phyloP scores from a whole-genome alignment of 2,113 vertebrate genomes.

The Grus americana region DNA sequence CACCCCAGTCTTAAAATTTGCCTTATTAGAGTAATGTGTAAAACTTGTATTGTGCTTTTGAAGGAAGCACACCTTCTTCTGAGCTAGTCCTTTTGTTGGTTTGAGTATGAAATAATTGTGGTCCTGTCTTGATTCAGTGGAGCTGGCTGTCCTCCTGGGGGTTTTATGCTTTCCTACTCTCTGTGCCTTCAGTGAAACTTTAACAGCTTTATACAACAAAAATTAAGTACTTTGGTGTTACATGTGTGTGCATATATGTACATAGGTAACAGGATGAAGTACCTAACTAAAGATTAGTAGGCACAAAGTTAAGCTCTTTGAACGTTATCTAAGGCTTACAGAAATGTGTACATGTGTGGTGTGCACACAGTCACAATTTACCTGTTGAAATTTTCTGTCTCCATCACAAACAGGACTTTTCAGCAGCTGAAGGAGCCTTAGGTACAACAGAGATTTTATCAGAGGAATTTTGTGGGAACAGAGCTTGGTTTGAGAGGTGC shows the following conservation, averaged over 20 bases:
- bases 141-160: background rate
- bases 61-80: background rate
- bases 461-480: background rate
- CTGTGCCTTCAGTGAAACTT: background rate
- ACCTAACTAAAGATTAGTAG: background rate
- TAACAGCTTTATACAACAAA: background rate
- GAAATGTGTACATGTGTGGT: background rate
- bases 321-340: background rate
- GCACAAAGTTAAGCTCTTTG: background rate
- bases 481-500: background rate
- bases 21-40: background rate
- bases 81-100: background rate
- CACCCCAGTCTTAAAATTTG: background rate
- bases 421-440: background rate
- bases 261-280: background rate
- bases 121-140: background rate
- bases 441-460: background rate
- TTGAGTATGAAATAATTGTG: background rate
- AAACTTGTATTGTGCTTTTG: background rate
- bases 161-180: background rate
- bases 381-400: background rate
- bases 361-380: background rate
- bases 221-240: background rate
- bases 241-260: rapidly evolving
- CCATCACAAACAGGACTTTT: background rate